These are phyloP conservation scores for Uria aalge DNA, from an alignment of 2,113 vertebrate genomes.

Conservation along the genomic window DNA sequence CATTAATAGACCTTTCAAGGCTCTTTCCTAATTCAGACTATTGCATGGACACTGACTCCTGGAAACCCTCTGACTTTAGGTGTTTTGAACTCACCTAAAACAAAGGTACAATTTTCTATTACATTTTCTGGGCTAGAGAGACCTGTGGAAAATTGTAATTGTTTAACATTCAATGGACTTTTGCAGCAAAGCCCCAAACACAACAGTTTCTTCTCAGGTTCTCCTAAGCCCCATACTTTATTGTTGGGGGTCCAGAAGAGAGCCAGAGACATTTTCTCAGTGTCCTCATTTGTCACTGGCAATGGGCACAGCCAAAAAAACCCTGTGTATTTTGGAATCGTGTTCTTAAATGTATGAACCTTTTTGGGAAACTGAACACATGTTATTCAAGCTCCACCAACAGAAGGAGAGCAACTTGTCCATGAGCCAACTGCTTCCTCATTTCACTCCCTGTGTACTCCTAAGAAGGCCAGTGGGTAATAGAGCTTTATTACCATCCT, in stretches of 20 bases:
- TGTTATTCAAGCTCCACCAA: not conserved
- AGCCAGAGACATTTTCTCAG: not conserved
- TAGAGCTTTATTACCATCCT: not conserved
- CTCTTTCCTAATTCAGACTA: not conserved
- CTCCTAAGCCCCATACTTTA: not conserved
- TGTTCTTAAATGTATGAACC: not conserved
- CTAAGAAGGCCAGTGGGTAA: not conserved
- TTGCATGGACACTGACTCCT: not conserved
- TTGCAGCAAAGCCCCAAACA: not conserved
- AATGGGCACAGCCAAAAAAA: not conserved
- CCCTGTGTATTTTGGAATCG: not conserved
- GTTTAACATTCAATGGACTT: not conserved
- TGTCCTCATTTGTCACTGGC: not conserved
- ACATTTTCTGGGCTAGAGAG: not conserved
- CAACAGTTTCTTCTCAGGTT: not conserved
- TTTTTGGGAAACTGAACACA: not conserved
- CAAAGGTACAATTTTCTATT: not conserved
- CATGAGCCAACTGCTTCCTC: not conserved
- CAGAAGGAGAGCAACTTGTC: not conserved
- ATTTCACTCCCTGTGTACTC: not conserved
- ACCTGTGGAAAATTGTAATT: not conserved
- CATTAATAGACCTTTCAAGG: not conserved
- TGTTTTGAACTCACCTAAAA: not conserved
- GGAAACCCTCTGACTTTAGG: not conserved
- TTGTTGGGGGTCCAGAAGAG: fast-evolving